These are phyloP conservation scores for Panorpa germanica DNA, from an alignment of 2,888 invertebrate genomes.

Conservation along the genomic window DNA sequence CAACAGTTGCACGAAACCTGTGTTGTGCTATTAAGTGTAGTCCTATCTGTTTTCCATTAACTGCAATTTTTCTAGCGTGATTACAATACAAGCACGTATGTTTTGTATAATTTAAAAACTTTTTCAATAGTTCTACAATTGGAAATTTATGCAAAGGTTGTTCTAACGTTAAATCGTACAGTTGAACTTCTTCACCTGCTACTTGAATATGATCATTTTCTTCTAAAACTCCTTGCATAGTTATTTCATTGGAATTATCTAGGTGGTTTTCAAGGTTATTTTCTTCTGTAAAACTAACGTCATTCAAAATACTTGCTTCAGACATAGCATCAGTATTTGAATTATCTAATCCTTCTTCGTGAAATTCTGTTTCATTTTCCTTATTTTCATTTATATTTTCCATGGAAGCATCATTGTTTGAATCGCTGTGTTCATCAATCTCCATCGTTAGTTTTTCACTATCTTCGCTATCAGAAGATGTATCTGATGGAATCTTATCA, in stretches of 20 bases:
- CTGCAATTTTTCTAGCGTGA: conserved; percentile 68
- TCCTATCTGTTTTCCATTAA: conserved; percentile 63
- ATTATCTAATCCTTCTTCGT: conserved; percentile 8
- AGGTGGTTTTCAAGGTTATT: conserved; percentile 3
- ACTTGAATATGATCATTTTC: conserved; percentile 27
- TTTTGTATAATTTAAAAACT: conserved; percentile 50
- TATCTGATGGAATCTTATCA: too few relatives aligned
- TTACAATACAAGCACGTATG: conserved; percentile 66
- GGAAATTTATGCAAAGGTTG: conserved; percentile 58
- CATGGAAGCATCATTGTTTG: conserved; percentile 9
- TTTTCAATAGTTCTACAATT: conserved; percentile 48
- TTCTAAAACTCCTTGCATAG: conserved; percentile 1
- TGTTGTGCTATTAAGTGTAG: conserved; percentile 65
- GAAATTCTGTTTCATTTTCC: conserved; percentile 11
- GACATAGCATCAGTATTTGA: conserved; percentile 13
- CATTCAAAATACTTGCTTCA: conserved; percentile 8
- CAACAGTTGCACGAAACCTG: conserved; percentile 57
- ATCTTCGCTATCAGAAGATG: conserved; percentile 35
- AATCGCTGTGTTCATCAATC: conserved; percentile 21
- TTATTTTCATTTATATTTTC: conserved; percentile 13
- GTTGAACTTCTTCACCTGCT: conserved; percentile 43
- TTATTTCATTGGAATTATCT: too few relatives aligned
- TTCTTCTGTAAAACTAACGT: too few relatives aligned
- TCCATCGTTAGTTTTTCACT: conserved; percentile 40
- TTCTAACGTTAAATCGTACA: conserved; percentile 52